Base-by-base conservation (phyloP, 2,797 vertebrate genomes). In the Onychomys arenicola region DNA sequence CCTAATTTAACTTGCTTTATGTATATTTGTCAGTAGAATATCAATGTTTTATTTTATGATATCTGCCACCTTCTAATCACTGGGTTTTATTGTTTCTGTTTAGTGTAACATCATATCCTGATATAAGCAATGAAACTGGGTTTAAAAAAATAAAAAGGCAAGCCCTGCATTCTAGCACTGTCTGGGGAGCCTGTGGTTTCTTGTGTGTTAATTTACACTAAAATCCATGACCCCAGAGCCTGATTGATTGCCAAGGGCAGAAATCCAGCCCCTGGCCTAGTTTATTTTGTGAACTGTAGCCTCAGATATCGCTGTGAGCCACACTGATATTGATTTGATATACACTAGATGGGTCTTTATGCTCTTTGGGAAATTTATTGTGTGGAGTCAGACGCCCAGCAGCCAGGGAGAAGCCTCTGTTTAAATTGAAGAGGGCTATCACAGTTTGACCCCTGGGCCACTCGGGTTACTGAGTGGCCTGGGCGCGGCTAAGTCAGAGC, bases 221-320 rank as follows among this genome's bases (percentile, higher is more conserved):
- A 99, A 99, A 99, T 99, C 98, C 99, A 98, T 99, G 99, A 99
- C 98, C 98, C 98, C 73, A 97, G 98, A 99, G 98, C 91, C 98
- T 99, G 99, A 99, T 99, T 99, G 99, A 99, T 99, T 98, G 98
- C 99, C 98, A 98, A 99, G 99, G 98, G 99, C 99, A 99, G 98
- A 97, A 98, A 98, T 98, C 97, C 98, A 98, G 99, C 98, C 98
- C 98, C 98, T 98, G 98, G 99, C 98, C 98, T 98, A 98, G 98
- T 99, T 99, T 99, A 98, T 99, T 99, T 98, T 98, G 98, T 99
- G 99, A 99, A 99, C 99, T 99, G 98, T 98, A 99, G 99, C 99
- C 98, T 99, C 98, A 97, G 98, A 98, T 98, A 98, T 98, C 89
- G 94, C 98, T 99, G 98, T 93, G 94, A 99, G 98, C 98, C 99